These are phyloP conservation scores for Geophilus truncorum DNA, from an alignment of 2,888 invertebrate genomes.

Conservation along the genomic window DNA sequence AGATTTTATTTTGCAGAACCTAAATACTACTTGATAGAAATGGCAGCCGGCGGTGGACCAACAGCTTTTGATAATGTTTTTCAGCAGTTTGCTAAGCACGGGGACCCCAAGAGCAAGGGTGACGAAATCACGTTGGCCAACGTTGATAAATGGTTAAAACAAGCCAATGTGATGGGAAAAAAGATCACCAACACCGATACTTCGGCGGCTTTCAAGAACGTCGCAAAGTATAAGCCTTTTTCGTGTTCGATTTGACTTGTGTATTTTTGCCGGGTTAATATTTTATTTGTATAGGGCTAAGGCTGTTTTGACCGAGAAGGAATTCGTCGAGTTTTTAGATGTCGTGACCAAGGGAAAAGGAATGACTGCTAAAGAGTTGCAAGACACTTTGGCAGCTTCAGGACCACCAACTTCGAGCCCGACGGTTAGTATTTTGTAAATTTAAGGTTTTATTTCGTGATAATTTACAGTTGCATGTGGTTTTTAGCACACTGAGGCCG, in stretches of 20 bases:
- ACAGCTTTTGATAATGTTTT: slow-evolving; percentile 8
- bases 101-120: slow-evolving; percentile 78
- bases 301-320: neutral
- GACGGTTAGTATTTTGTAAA: neutral
- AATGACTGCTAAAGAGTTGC: neutral
- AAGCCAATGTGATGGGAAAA: slow-evolving; percentile 71
- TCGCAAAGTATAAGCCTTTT: slow-evolving; percentile 59
- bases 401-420: neutral
- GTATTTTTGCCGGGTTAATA: neutral
- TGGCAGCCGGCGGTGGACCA: slow-evolving; percentile 22
- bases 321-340: neutral
- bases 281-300: neutral
- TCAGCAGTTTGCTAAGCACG: slow-evolving; percentile 70
- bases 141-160: slow-evolving; percentile 91
- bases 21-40: neutral
- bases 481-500: neutral
- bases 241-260: neutral
- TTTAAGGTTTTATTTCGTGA: neutral
- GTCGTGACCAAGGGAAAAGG: neutral
- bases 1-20: neutral
- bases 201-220: slow-evolving; percentile 80
- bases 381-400: neutral
- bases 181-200: slow-evolving; percentile 84
- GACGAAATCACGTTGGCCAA: slow-evolving; percentile 79
- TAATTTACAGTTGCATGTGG: neutral